phyloP scores from a whole-genome alignment of 2,888 invertebrate species.

The Tiliacea citrago region DNA sequence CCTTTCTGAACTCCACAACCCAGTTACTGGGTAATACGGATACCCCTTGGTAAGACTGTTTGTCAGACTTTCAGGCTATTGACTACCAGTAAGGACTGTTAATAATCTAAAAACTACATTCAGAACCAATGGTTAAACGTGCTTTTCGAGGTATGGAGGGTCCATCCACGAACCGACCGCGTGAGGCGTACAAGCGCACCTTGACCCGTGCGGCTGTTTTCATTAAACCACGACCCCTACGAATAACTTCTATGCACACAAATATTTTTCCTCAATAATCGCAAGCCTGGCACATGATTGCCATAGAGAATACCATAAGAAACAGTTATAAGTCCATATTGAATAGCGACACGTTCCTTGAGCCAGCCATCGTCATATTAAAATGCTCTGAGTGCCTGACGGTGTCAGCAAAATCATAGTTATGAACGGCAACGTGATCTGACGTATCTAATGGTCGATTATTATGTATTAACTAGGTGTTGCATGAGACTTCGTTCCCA shows the following conservation, averaged over 20 bases:
- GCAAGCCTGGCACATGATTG: neutral
- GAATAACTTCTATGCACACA: neutral
- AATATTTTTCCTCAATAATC: conserved; percentile 4
- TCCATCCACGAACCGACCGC: no score
- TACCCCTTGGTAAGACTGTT: no score
- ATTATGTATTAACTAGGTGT: conserved; percentile 2
- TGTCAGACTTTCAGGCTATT: no score
- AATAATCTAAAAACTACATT: no score
- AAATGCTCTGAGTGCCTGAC: conserved; percentile 30
- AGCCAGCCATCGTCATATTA: conserved; percentile 37
- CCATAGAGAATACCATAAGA: conserved; percentile 21
- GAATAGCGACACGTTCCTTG: conserved; percentile 48
- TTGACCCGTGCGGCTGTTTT: no score
- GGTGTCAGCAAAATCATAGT: conserved; percentile 44
- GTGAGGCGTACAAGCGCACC: no score
- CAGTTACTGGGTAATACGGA: no score
- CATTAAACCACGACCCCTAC: no score
- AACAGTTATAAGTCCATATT: conserved; percentile 49
- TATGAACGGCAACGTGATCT: conserved; percentile 43
- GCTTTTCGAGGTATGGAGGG: no score
- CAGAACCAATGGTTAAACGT: no score
- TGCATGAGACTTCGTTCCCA: neutral
- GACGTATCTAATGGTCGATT: conserved; percentile 20
- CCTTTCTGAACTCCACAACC: no score
- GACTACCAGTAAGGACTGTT: no score